Conservation (phyloP, 2,888 invertebrate genomes). For the Allolobophora icterica region DNA sequence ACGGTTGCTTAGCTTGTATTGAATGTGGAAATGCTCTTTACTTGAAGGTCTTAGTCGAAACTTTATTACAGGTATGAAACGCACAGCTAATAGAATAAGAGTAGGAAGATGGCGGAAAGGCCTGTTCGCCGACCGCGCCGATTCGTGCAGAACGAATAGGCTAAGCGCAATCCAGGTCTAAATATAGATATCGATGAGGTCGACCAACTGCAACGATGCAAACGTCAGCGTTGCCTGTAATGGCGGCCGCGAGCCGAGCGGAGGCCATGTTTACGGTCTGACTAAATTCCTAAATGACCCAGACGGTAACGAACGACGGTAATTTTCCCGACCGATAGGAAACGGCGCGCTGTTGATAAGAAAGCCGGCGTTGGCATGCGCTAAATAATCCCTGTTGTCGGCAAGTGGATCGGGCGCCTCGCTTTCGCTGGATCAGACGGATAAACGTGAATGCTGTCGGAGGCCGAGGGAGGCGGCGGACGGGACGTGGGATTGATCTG, state of each 20-base stretch:
- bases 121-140: too few relatives aligned
- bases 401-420: constrained; percentile 4
- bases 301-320: background rate
- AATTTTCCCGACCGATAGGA: constrained; percentile 10
- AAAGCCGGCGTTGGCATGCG: constrained; percentile 10
- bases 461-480: background rate
- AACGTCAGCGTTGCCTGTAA: background rate
- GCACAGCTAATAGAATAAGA: too few relatives aligned
- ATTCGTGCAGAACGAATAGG: too few relatives aligned
- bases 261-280: background rate
- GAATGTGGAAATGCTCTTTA: too few relatives aligned
- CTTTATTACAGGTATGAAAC: too few relatives aligned
- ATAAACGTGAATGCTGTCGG: background rate
- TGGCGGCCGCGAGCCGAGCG: background rate
- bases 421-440: background rate
- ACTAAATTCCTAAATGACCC: constrained; percentile 11
- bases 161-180: too few relatives aligned
- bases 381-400: background rate
- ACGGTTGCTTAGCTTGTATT: too few relatives aligned
- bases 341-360: background rate
- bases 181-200: too few relatives aligned
- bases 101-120: too few relatives aligned
- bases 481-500: background rate
- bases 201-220: background rate
- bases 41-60: too few relatives aligned